A percentile compares a stretch with the other conserved stretches of the same genome.
phyloP scores from a whole-genome alignment of 2,888 invertebrate species.

The Aspidiotus rigidus region DNA sequence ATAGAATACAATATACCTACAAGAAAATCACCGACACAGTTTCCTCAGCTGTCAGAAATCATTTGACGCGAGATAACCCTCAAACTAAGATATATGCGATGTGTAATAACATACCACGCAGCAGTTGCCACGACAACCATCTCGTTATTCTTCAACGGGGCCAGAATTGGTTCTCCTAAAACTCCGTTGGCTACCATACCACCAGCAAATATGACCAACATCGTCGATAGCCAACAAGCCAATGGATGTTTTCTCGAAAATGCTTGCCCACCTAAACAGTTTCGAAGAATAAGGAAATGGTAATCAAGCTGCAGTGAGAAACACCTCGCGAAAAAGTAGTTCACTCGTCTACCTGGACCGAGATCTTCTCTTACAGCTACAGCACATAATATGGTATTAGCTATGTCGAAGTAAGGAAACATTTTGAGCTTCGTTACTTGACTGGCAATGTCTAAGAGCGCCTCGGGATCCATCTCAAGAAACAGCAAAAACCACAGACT shows the following conservation, averaged over 20 bases:
- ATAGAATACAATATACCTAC: conserved; percentile 95
- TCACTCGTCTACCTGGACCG: conserved; percentile 59
- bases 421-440: conserved; percentile 98
- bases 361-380: conserved; percentile 91
- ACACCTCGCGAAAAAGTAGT: no score
- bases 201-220: conserved; percentile 95
- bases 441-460: conserved; percentile 95
- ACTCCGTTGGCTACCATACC: conserved; percentile 92
- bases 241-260: conserved; percentile 96
- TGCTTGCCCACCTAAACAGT: conserved; percentile 62
- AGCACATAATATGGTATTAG: conserved; percentile 90
- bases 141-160: conserved; percentile 90
- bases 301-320: background rate
- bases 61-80: background rate
- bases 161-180: conserved; percentile 89
- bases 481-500: no score
- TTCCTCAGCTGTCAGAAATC: background rate
- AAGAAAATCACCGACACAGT: conserved; percentile 38
- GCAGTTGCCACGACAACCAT: conserved; percentile 83
- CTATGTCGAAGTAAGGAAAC: conserved; percentile 99
- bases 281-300: background rate
- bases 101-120: conserved; percentile 62
- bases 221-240: conserved; percentile 94
- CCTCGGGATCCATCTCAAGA: conserved; percentile 77
- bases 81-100: no score